Evolutionary conservation across 2,888 invertebrate genomes (phyloP), one percentile per base, ranked within the genome.

Genomic region (Automeris io): DNA sequence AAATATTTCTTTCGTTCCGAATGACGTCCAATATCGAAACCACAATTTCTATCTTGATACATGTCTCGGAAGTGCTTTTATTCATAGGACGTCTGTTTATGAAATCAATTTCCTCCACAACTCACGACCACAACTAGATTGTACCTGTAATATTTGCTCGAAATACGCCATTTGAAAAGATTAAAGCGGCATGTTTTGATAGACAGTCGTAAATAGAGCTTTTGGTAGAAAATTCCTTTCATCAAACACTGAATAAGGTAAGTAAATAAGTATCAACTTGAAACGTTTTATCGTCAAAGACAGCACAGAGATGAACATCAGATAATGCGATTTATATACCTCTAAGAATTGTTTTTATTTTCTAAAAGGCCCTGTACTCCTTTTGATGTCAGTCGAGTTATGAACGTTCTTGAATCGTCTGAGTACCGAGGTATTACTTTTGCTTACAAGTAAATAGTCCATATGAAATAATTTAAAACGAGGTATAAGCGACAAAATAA

Each of bases 191-290:
- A 47, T 57, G 55, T 68, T 69, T 64, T 66, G 65, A 67, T 57
- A 66, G 62, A 59, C 61, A 55, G 52, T 55, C 57, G 57, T 59
- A 64, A 69, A 69, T 67, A 69, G 64, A 63, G 61, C 57, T 67
- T 63, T 68, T 51, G 45, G 47, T 52, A 46, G 52, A 55, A 64
- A 54, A 56, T 59, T 63, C 59, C 62, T 64, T 65, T 66, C 58
- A 60, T 58, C 54, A 47, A 39, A 49, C 46, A 46, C 38, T 39
- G 43, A 45, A 47, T 50, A 47, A 54, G 54, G 51, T 58, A 54
- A 57, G 49, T 57, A 61, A 56, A 58, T 54, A 60, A 57, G 52
- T 55, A 61, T 53, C 57, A 54, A 52, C 46, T 49, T 42, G 33
- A 43, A 57, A 45, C 52, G 51, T 54, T 63, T 62, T 58, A 56